These are phyloP conservation scores for Cryptus viduatorius DNA, from an alignment of 2,888 invertebrate genomes.

Conservation along the genomic window DNA sequence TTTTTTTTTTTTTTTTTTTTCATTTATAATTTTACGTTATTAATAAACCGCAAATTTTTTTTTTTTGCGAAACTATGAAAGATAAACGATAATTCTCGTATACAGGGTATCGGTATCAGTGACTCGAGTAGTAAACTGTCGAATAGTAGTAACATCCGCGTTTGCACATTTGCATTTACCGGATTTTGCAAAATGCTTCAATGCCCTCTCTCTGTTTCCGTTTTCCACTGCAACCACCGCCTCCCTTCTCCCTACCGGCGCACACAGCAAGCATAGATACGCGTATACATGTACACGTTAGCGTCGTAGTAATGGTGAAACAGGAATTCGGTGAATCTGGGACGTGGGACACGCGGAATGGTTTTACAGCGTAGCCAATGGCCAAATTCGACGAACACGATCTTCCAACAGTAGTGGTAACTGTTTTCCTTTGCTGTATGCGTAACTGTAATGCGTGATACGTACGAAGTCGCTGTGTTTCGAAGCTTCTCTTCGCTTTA, in stretches of 20 bases:
- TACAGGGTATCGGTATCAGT: background rate
- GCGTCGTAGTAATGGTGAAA: conserved; percentile 15
- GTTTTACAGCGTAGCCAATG: conserved; percentile 49
- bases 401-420: conserved; percentile 21
- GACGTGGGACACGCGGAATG: conserved; percentile 62
- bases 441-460: conserved; percentile 15
- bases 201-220: conserved; percentile 66
- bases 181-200: conserved; percentile 63
- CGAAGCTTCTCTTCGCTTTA: background rate
- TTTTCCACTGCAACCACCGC: conserved; percentile 26
- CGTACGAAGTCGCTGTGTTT: conserved; percentile 1
- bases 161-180: conserved; percentile 62
- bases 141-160: conserved; percentile 55
- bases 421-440: conserved; percentile 19
- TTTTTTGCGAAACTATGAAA: background rate
- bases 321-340: conserved; percentile 60
- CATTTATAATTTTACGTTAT: no score
- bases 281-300: background rate
- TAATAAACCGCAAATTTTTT: background rate
- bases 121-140: conserved; percentile 31
- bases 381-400: conserved; percentile 57
- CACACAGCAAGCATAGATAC: background rate
- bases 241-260: conserved; percentile 1
- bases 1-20: no score
- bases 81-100: background rate